Base-by-base conservation (phyloP, 1,140 invertebrate species). In the Leucophenga varia region DNA sequence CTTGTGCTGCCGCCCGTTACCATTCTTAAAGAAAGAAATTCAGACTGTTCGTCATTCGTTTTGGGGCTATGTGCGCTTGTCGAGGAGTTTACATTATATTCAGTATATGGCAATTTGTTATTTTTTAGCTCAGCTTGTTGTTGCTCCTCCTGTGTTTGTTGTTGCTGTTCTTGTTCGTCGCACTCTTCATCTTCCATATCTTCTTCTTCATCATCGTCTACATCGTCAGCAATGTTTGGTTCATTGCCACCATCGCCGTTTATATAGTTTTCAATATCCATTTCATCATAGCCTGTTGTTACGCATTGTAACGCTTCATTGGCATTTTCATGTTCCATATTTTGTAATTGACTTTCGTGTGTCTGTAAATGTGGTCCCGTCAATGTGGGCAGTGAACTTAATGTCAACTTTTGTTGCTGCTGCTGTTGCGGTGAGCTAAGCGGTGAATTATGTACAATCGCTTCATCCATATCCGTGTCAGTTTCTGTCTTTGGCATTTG, bases 251-350 rank as follows among this genome's bases (percentile, higher is more conserved):
- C 25, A 50, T 67, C 61, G 6, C 69, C 69, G 32, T 71, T 72
- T 9, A 72, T 72, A 28, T 67, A 72, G 44, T 67, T 64, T 31
- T 69, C 64, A 17, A 72, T 72, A 34, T 72, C 69, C 69, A 72
- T 72, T 21, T 72, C 69, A 44, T 72, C 64, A 39, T 72, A 72
- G 12, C 38, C 55, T n/a, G 60, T 50, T 36, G 18, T 30, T 40
- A 59, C 68, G 47, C 55, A 61, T 20, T 61, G 39, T 38, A 21
- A 46, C 43, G 18, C 43, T 22, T 63, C 63, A 14, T 42, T 63
- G 3, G 65, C 43, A 39, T 17, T 18, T 35, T 57, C 42, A 7
- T 53, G 55, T 16, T 61, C 46, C 17, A 17, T 39, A 16, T 17
- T 19, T 39, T 67, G 53, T 22, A 58, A 32, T 25, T 46, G 47